Evolutionary conservation across 2,113 vertebrate genomes (phyloP).

Genomic region (Bos indicus): DNA sequence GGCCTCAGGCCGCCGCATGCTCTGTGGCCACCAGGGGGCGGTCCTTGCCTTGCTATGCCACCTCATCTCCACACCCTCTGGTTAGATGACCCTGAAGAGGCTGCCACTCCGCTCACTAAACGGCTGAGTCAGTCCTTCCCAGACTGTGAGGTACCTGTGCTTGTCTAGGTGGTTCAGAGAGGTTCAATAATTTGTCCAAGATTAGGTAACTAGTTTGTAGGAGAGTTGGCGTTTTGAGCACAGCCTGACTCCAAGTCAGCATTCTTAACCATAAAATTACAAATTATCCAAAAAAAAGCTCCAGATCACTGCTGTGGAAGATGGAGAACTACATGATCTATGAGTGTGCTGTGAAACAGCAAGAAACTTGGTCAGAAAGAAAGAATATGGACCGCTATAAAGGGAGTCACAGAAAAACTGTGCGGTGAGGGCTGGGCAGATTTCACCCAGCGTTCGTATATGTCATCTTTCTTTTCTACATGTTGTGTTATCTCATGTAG

Average conservation of each 20-base stretch:
- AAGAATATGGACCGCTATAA: background rate
- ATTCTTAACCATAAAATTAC: background rate
- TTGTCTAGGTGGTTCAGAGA: background rate
- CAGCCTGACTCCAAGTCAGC: background rate
- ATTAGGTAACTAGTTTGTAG: background rate
- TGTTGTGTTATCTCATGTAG: background rate
- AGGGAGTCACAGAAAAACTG: background rate
- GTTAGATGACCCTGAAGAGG: background rate
- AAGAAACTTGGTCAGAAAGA: background rate
- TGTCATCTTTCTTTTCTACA: background rate
- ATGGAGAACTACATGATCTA: background rate
- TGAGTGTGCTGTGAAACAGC: background rate
- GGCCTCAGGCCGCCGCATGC: background rate
- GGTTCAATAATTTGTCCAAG: background rate
- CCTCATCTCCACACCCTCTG: background rate
- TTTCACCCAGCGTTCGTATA: background rate
- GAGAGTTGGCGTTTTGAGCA: background rate
- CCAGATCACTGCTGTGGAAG: background rate
- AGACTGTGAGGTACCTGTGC: background rate
- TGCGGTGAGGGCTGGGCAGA: background rate
- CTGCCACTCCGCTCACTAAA: background rate
- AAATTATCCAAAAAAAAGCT: background rate
- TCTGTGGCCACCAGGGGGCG: slow-evolving; percentile 55
- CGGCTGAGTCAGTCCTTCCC: background rate
- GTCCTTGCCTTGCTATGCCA: background rate